Evolutionary conservation across 2,797 vertebrate species (phyloP).

Genomic region (Merluccius polli): DNA sequence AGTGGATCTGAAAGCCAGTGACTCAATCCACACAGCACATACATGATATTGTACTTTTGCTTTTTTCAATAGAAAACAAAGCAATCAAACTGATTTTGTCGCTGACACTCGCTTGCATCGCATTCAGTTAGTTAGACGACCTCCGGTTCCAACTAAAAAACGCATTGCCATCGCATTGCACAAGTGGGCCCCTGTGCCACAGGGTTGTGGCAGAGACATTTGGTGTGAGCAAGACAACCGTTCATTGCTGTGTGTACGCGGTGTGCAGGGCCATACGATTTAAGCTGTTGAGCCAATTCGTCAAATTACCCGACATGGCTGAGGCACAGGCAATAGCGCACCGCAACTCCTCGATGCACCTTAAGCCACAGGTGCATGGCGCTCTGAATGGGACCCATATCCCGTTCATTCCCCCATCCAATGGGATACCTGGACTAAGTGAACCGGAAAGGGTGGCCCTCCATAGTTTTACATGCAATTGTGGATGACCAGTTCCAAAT

Average conservation of each 20-base stretch:
- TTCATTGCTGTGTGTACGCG: neutral
- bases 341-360: neutral
- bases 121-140: too few relatives aligned
- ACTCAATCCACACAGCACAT: too few relatives aligned
- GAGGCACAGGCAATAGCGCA: conserved; percentile 10
- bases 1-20: too few relatives aligned
- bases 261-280: conserved; percentile 4
- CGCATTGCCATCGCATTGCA: conserved; percentile 7
- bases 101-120: too few relatives aligned
- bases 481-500: conserved; percentile 16
- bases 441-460: conserved; percentile 18
- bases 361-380: conserved; percentile 7
- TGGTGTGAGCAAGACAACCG: conserved; percentile 11
- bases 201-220: conserved; percentile 2
- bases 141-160: conserved; percentile 1
- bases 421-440: conserved; percentile 20
- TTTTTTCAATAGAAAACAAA: too few relatives aligned
- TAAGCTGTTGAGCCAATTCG: conserved; percentile 1
- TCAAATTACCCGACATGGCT: neutral
- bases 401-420: conserved; percentile 4
- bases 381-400: conserved; percentile 16
- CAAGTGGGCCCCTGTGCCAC: conserved; percentile 11
- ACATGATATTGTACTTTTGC: too few relatives aligned
- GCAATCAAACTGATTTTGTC: too few relatives aligned
- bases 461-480: conserved; percentile 17